A percentile compares a stretch with the other conserved stretches of the same genome.
phyloP scores from a whole-genome alignment of 2,888 invertebrate genomes.

The Sphecodes monilicornis region DNA sequence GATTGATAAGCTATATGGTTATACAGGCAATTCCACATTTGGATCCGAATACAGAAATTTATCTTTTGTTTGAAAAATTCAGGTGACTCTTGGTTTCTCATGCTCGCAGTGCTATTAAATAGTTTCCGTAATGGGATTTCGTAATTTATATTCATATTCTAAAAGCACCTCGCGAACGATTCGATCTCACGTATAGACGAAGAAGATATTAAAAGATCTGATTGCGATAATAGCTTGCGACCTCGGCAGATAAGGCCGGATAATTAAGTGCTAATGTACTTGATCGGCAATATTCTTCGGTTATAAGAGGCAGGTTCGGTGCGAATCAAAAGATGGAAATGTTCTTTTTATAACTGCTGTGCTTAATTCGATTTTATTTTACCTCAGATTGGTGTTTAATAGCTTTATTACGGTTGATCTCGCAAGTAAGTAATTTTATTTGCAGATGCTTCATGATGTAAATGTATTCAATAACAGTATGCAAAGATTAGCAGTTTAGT shows the following conservation, averaged over 20 bases:
- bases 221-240: constrained; percentile 31
- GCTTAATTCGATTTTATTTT: neutral
- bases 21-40: neutral
- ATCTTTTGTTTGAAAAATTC: no score
- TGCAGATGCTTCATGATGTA: neutral
- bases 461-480: neutral
- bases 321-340: neutral
- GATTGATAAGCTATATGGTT: neutral
- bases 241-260: constrained; percentile 38
- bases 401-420: neutral
- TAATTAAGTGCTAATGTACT: constrained; percentile 48
- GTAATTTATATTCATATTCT: neutral
- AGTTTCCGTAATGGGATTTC: neutral
- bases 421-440: neutral
- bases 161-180: neutral
- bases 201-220: constrained; percentile 36
- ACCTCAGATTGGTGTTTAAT: neutral
- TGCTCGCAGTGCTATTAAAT: neutral
- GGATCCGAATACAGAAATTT: no score
- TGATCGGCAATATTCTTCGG: constrained; percentile 22
- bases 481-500: neutral
- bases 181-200: constrained; percentile 32
- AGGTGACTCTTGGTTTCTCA: neutral
- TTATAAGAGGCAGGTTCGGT: neutral
- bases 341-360: neutral